Evolutionary conservation across 2,797 vertebrate genomes (phyloP).

Genomic region (Sparus aurata): DNA sequence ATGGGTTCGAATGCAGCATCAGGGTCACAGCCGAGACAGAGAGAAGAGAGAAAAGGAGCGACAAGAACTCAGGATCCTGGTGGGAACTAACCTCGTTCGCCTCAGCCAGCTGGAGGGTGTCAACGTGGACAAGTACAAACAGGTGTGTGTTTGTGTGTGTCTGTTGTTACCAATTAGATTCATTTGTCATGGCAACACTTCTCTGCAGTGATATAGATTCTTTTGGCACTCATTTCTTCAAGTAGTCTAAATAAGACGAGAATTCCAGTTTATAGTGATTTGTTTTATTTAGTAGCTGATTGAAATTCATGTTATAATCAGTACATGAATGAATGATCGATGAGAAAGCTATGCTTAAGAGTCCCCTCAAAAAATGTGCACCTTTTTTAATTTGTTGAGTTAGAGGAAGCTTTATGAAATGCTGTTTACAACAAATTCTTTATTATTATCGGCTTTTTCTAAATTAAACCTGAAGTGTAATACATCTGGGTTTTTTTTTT

Average conservation of each 20-base stretch:
- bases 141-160: conserved; percentile 82
- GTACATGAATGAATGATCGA: too few relatives aligned
- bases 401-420: too few relatives aligned
- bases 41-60: conserved; percentile 97
- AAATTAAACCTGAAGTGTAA: too few relatives aligned
- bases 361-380: too few relatives aligned
- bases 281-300: background rate
- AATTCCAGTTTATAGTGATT: background rate
- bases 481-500: too few relatives aligned
- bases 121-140: conserved; percentile 98
- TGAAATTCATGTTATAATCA: too few relatives aligned
- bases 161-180: background rate
- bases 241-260: too few relatives aligned
- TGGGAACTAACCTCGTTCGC: conserved; percentile 97
- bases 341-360: too few relatives aligned
- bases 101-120: conserved; percentile 98
- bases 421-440: too few relatives aligned
- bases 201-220: background rate
- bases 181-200: background rate
- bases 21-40: conserved; percentile 96
- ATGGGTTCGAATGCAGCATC: conserved; percentile 99
- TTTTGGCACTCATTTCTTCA: too few relatives aligned
- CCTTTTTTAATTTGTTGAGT: too few relatives aligned
- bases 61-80: conserved; percentile 97
- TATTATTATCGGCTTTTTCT: too few relatives aligned